Percentiles rank a stretch among this genome's conserved stretches.
Conservation (phyloP, 2,888 invertebrate genomes). For the Archips crataeganus region DNA sequence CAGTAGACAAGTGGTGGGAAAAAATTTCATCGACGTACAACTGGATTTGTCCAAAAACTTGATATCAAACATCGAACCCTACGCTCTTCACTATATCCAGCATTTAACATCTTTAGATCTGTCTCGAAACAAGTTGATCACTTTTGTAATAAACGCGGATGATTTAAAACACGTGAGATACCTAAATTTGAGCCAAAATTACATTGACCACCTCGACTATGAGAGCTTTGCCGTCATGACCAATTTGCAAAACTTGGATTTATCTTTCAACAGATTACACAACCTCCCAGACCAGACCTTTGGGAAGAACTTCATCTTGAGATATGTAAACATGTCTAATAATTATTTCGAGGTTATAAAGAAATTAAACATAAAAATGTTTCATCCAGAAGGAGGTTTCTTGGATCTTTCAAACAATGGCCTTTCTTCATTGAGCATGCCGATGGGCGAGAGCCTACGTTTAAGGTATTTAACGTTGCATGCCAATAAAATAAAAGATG, state of each 20-base stretch:
- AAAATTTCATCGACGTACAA: constrained; percentile 56
- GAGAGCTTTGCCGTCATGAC: constrained; percentile 68
- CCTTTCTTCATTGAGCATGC: constrained; percentile 61
- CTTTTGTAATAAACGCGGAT: constrained; percentile 64
- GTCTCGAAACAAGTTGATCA: constrained; percentile 64
- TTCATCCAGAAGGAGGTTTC: constrained; percentile 69
- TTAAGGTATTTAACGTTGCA: constrained; percentile 61
- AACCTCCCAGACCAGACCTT: constrained; percentile 67
- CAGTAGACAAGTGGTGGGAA: constrained; percentile 50
- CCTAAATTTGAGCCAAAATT: constrained; percentile 72
- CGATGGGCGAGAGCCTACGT: constrained; percentile 62
- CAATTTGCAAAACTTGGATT: constrained; percentile 72
- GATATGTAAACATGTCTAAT: constrained; percentile 67
- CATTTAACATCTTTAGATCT: constrained; percentile 66
- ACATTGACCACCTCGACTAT: constrained; percentile 59
- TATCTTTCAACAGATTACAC: constrained; percentile 68
- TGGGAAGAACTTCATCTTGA: constrained; percentile 61
- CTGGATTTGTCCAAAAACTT: constrained; percentile 72
- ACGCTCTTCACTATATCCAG: constrained; percentile 69
- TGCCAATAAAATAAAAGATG: constrained; percentile 68
- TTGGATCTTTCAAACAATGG: constrained; percentile 74
- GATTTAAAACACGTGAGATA: constrained; percentile 63
- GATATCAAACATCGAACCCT: constrained; percentile 66
- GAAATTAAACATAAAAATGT: constrained; percentile 62
- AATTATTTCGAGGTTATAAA: constrained; percentile 63